These are phyloP conservation scores for Apodemus agrarius DNA, from an alignment of 2,797 vertebrate species.

Conservation along the genomic window DNA sequence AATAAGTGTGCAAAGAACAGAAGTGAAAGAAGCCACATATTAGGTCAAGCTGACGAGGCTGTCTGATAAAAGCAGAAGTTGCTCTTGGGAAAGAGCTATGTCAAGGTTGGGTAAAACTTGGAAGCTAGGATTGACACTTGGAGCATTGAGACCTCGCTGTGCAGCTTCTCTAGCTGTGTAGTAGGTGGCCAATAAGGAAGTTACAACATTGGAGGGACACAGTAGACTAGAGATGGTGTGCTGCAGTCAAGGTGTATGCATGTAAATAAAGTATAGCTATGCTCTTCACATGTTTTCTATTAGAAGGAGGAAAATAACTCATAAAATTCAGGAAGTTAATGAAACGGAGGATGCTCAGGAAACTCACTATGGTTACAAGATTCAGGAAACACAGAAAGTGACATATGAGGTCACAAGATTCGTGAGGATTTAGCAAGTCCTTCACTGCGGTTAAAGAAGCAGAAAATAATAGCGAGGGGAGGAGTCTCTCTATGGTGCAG, in stretches of 20 bases:
- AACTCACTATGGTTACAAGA: neutral
- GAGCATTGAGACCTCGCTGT: neutral
- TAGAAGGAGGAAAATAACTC: neutral
- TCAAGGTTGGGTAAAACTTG: neutral
- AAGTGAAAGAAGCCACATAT: neutral
- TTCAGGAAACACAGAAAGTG: neutral
- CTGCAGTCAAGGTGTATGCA: accelerated
- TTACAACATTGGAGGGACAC: neutral
- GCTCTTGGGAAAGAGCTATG: neutral
- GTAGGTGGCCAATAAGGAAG: no score
- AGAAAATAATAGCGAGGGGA: neutral
- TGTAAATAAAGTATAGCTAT: no score
- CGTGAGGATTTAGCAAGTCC: neutral
- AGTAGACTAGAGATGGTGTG: accelerated
- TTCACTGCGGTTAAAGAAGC: neutral
- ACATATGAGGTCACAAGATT: neutral
- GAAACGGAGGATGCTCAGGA: neutral
- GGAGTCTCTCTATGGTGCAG: neutral
- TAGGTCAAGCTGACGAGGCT: neutral
- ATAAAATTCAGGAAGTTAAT: neutral
- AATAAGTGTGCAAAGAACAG: neutral
- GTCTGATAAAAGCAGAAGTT: neutral
- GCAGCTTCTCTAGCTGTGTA: neutral
- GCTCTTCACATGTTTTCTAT: no score
- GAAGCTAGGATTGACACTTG: neutral